phyloP scores from a whole-genome alignment of 2,888 invertebrate species.

The Cephalotes varians region DNA sequence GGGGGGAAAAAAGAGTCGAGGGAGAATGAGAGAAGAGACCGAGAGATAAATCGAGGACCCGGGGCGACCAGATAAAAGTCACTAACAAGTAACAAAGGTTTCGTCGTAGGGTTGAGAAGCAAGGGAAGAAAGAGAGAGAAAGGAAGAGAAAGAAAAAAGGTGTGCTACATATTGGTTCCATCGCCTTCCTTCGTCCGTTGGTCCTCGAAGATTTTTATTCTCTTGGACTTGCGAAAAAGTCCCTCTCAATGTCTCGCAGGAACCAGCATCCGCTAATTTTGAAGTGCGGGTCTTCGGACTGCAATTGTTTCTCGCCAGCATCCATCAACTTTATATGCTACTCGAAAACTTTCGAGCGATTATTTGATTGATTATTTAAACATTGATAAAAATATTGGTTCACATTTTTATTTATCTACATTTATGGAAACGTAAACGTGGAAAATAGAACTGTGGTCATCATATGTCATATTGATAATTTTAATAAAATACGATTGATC shows the following conservation, averaged over 20 bases:
- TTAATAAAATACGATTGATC: constrained; percentile 6
- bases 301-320: constrained; percentile 67
- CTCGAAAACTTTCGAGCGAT: constrained; percentile 60
- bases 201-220: constrained; percentile 73
- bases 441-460: not conserved
- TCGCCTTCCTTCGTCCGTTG: constrained; percentile 76
- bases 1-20: constrained; percentile 23
- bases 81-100: constrained; percentile 83
- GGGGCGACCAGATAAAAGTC: constrained; percentile 81
- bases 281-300: constrained; percentile 51
- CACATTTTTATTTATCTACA: not conserved
- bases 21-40: constrained; percentile 53
- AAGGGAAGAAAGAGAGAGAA: constrained; percentile 55
- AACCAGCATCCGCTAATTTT: constrained; percentile 55
- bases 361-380: constrained; percentile 55
- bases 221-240: constrained; percentile 57
- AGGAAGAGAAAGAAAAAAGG: constrained; percentile 65
- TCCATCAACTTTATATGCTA: constrained; percentile 25
- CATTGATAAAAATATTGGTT: not conserved
- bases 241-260: constrained; percentile 26
- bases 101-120: constrained; percentile 67
- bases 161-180: constrained; percentile 79
- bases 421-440: too few relatives aligned
- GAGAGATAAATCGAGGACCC: constrained; percentile 80
- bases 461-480: not conserved